Base-by-base conservation (phyloP, 2,797 vertebrate genomes). In the Pogoniulus pusillus region DNA sequence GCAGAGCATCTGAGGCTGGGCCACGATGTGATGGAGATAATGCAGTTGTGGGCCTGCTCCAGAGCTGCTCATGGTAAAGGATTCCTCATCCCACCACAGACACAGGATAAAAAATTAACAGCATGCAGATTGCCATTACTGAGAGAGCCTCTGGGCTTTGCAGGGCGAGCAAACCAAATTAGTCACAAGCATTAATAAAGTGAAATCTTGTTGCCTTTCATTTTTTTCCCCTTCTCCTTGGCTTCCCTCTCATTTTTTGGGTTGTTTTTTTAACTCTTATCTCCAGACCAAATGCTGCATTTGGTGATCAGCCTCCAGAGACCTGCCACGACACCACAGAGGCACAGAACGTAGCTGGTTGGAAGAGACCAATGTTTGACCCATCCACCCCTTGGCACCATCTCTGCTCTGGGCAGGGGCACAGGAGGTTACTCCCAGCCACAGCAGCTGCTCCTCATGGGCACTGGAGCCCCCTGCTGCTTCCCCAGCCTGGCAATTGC, bases 101-200 rank as follows among this genome's bases (percentile, higher is more conserved):
- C 94, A 71, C 80, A 6, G 60, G 62, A 87, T 54, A 10, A 95
- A 97, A 95, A 85, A 94, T 89, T 90, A 94, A 96, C 66, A 77
- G 32, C 3, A 64, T 62, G 81, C 88, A 94, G 81, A 87, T 87
- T 77, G 58, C n/a, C 65, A n/a, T 70, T 83, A 93, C 34, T 91
- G 82, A 20, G 26, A 73, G 90, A 87, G 65, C 75, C 88, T 45
- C 58, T 54, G 22, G 84, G 93, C 82, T 19, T 63, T 43, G 39
- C 19, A 65, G 27, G n/a, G 39, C 2, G 4, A 86, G 82, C 22
- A 6, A 77, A 49, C 78, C 45, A 69, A 74, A 89, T 79, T 89
- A 68, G 71, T 93, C 37, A 86, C 41, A 82, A 82, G 39, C 62
- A 81, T 59, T 88, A 73, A 91, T 68, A 37, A 66, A 66, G 29